Evolutionary conservation across 2,797 vertebrate species (phyloP), one percentile per base, ranked within the genome.

Genomic region (Taenioides sp.): DNA sequence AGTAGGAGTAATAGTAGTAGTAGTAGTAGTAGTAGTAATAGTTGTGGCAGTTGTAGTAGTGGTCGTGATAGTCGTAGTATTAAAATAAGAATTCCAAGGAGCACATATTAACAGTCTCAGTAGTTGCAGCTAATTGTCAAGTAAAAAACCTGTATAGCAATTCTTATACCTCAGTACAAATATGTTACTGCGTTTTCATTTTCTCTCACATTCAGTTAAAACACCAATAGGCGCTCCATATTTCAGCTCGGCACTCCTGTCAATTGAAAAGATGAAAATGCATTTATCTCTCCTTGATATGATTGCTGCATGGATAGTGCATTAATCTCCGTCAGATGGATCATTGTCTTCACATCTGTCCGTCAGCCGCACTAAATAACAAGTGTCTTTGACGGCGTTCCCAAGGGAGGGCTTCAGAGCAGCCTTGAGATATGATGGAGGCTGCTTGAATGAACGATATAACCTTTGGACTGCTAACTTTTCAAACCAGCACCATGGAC

Each of bases 261-360:
- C 76, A 75, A 84, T 76, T 84, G 67, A 75, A 68, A 81, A 79
- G 73, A 80, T 75, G 67, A 80, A 85, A 80, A 55, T 0, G 49
- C 81, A 83, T 90, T 84, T 68, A 82, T 89, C 82, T 88, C 78
- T 78, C 80, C 49, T 67, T 80, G 70, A 65, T 83, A 79, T 82
- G 84, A 82, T 77, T 76, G 72, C 78, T 75, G 62, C 57, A 70
- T 76, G 77, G 80, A 87, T 76, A 80, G 76, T 82, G 77, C 80
- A 85, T 89, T 89, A 87, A 84, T 92, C 87, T 88, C 77, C 79
- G 83, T 88, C 87, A 82, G 75, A 69, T 71, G 79, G 83, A 85
- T 86, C 80, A 76, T 82, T 83, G 79, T 89, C 83, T 79, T 76
- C 83, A 76, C 84, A 86, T 91, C 82, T 86, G 88, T 86, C 86